phyloP scores from a whole-genome alignment of 2,113 vertebrate genomes.

The Apistogramma diplotaenia region DNA sequence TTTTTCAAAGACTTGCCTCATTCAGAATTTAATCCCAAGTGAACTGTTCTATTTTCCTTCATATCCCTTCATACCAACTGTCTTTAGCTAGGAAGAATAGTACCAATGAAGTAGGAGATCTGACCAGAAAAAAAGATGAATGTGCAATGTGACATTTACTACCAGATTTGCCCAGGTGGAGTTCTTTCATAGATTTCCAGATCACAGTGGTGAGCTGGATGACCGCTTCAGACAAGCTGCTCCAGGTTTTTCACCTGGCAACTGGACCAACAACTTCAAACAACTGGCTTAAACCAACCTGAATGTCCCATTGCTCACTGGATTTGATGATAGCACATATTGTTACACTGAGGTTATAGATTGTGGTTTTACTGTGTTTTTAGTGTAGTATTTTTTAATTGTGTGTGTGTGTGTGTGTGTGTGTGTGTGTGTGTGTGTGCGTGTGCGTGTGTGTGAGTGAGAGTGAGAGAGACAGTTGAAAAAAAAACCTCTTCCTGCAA shows the following conservation, averaged over 20 bases:
- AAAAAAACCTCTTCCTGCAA: not conserved
- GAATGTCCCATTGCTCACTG: not conserved
- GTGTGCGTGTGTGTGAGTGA: no score
- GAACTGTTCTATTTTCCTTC: slow-evolving; percentile 63
- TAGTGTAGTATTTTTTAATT: not conserved
- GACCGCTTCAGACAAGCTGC: not conserved
- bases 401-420: not conserved
- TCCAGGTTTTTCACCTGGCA: not conserved
- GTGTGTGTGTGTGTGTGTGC: no score
- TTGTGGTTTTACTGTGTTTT: not conserved
- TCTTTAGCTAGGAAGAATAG: slow-evolving; percentile 15
- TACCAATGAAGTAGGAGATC: not conserved
- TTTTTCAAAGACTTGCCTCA: slow-evolving; percentile 52
- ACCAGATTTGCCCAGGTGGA: slow-evolving; percentile 2
- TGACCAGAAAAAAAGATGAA: not conserved
- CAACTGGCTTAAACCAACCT: not conserved
- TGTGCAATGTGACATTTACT: slow-evolving; percentile 13
- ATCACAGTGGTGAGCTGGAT: slow-evolving; percentile 33
- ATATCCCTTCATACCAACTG: slow-evolving; percentile 38
- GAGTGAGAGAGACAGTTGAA: not conserved
- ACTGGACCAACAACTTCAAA: slow-evolving; percentile 21
- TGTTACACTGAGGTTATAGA: not conserved
- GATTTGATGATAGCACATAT: not conserved
- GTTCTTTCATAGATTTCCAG: slow-evolving; percentile 48
- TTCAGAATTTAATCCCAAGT: slow-evolving; percentile 65